These are phyloP conservation scores for Drosophila orosa DNA, from an alignment of 1,140 invertebrate species.

Conservation along the genomic window DNA sequence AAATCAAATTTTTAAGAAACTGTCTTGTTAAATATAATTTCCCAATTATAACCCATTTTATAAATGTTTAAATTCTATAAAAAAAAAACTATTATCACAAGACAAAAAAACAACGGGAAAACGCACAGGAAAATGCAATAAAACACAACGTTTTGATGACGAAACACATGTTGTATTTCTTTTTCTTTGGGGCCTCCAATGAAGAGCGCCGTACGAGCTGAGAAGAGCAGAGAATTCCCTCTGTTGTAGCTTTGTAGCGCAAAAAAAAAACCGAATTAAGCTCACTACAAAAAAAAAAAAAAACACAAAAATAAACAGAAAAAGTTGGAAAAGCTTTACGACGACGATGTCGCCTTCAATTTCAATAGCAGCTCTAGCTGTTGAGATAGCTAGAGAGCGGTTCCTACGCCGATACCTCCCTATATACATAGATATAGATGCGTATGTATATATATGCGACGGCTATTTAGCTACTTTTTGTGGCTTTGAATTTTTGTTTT, in stretches of 20 bases:
- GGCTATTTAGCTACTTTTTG: slow-evolving; percentile 64
- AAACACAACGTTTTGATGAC: slow-evolving; percentile 73
- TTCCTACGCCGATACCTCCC: slow-evolving; percentile 44
- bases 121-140: slow-evolving; percentile 53
- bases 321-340: slow-evolving; percentile 62
- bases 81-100: not conserved
- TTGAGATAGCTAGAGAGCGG: slow-evolving; percentile 52
- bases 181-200: slow-evolving; percentile 19
- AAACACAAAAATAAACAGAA: slow-evolving; percentile 47
- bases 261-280: slow-evolving; percentile 61
- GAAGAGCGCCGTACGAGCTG: too few species aligned
- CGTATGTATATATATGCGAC: slow-evolving; percentile 33
- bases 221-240: slow-evolving; percentile 29
- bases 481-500: slow-evolving; percentile 52
- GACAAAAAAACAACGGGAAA: slow-evolving; percentile 36
- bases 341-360: slow-evolving; percentile 74
- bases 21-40: too few species aligned
- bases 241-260: slow-evolving; percentile 74
- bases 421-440: slow-evolving; percentile 28
- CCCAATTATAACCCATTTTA: fast-evolving
- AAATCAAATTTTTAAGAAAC: not conserved
- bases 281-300: slow-evolving; percentile 76
- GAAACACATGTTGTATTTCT: slow-evolving; percentile 78
- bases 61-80: too few species aligned
- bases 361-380: slow-evolving; percentile 59